Conservation (phyloP, 2,113 vertebrate genomes). For the Lutjanus erythropterus region DNA sequence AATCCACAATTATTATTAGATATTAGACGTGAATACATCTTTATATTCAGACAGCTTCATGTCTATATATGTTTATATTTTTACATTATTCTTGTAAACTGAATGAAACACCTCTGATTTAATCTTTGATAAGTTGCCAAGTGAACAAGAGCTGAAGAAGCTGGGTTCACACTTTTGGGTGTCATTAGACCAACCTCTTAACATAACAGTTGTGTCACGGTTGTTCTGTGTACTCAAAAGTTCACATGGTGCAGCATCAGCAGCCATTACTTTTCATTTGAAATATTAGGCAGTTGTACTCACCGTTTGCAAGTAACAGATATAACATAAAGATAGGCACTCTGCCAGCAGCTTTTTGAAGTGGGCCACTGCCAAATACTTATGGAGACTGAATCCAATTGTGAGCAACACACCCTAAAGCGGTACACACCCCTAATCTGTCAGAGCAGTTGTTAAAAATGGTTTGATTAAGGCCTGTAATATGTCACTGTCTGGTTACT, state of each 20-base stretch:
- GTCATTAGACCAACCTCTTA: neutral
- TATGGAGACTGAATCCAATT: neutral
- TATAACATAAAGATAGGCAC: neutral
- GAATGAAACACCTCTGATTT: neutral
- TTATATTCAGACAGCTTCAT: no score
- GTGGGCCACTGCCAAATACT: neutral
- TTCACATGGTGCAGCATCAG: neutral
- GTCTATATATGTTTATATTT: no score
- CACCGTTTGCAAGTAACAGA: neutral
- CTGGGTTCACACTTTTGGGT: no score
- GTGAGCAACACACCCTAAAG: slow-evolving; percentile 18
- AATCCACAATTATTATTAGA: no score
- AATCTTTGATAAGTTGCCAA: neutral
- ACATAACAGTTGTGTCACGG: neutral
- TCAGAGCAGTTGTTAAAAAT: slow-evolving; percentile 18
- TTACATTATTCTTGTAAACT: neutral
- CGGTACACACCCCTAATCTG: neutral
- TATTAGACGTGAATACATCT: no score
- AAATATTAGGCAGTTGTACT: neutral
- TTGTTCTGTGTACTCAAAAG: neutral
- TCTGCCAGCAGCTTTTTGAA: neutral
- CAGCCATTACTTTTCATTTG: neutral
- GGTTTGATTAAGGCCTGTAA: slow-evolving; percentile 41
- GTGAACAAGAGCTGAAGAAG: neutral
- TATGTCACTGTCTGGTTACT: slow-evolving; percentile 50